Percentiles rank a stretch among this genome's conserved stretches.
Conservation (phyloP, 2,888 invertebrate species). For the Stratiomys singularior region DNA sequence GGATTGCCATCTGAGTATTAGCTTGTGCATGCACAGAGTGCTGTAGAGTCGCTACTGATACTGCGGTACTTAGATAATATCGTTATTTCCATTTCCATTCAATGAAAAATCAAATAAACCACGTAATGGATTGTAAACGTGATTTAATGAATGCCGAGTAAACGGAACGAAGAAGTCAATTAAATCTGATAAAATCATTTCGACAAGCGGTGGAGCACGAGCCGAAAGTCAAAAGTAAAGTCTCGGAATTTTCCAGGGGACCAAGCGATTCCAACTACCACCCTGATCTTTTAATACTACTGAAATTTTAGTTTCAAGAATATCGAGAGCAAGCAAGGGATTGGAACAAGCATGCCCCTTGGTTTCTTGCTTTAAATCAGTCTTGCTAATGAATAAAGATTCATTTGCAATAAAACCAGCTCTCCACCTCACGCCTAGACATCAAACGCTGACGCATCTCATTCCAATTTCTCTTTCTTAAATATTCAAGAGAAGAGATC, state of each 20-base stretch:
- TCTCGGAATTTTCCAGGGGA: too few species aligned
- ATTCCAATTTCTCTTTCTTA: background rate
- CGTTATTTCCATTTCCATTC: slow-evolving; percentile 22
- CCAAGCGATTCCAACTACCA: too few species aligned
- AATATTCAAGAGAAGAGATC: background rate
- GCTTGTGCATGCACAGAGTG: background rate
- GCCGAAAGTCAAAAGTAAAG: too few species aligned
- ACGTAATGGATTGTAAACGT: slow-evolving; percentile 43
- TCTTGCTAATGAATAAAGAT: too few species aligned
- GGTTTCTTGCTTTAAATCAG: too few species aligned
- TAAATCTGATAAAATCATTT: background rate
- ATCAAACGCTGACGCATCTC: background rate
- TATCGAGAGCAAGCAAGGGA: too few species aligned
- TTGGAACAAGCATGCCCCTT: too few species aligned
- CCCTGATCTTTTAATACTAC: too few species aligned
- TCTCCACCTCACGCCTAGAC: background rate
- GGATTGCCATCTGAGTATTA: background rate
- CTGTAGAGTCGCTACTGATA: background rate
- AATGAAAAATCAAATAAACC: slow-evolving; percentile 40
- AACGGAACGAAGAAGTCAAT: slow-evolving; percentile 9
- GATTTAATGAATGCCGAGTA: slow-evolving; percentile 23
- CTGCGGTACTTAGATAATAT: slow-evolving; percentile 1
- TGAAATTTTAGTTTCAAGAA: too few species aligned
- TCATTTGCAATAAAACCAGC: too few species aligned
- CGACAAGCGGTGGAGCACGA: background rate